Evolutionary conservation across 2,113 vertebrate genomes (phyloP).

Genomic region (Leucopsar rothschildi): DNA sequence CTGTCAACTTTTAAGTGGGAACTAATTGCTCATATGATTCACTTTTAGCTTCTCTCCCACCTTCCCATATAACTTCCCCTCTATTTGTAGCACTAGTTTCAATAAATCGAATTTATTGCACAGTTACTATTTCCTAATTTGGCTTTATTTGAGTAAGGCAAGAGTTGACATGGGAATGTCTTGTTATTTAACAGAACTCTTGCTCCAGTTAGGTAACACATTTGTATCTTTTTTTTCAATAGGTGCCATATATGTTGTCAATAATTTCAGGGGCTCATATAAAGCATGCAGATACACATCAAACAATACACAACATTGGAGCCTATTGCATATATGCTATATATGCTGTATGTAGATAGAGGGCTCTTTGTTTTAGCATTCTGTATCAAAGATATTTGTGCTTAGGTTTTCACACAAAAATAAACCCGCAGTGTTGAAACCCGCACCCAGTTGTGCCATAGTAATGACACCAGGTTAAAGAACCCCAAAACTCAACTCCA

Average conservation of each 20-base stretch:
- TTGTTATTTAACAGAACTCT: conserved; percentile 13
- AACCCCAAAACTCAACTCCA: background rate
- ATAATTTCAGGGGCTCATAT: background rate
- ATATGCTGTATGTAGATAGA: background rate
- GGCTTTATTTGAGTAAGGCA: conserved; percentile 21
- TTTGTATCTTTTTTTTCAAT: background rate
- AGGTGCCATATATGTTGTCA: background rate
- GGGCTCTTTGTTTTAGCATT: background rate
- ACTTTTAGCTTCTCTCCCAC: conserved; percentile 11
- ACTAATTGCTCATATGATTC: conserved; percentile 50
- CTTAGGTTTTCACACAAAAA: background rate
- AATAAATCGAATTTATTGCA: conserved; percentile 9
- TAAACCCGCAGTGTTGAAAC: background rate
- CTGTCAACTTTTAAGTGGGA: conserved; percentile 30
- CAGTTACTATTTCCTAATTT: background rate
- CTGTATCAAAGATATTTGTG: background rate
- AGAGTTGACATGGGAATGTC: conserved; percentile 2
- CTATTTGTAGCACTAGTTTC: conserved; percentile 16
- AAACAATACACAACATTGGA: background rate
- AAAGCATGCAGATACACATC: conserved; percentile 15
- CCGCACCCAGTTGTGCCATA: background rate
- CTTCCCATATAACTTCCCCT: conserved; percentile 36
- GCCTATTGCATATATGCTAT: background rate
- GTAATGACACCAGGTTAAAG: background rate
- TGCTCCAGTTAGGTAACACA: background rate